A percentile compares a stretch with the other conserved stretches of the same genome.
Evolutionary conservation across 2,797 vertebrate genomes (phyloP).

Genomic region (Xyrichtys novacula): DNA sequence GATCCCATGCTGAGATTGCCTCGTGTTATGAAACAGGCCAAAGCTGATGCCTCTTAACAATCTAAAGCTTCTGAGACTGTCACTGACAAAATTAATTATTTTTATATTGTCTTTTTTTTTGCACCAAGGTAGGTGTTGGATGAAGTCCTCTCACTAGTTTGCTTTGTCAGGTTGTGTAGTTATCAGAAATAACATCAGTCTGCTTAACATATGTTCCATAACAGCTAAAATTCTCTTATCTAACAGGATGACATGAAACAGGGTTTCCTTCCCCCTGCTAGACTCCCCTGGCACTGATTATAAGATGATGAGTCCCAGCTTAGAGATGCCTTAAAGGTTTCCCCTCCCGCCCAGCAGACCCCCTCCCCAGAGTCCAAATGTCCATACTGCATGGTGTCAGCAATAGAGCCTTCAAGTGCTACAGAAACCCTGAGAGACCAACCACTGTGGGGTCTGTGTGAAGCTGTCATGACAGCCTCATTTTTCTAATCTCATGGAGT

Average conservation of each 20-base stretch:
- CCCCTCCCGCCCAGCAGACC: not conserved
- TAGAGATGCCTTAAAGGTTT: not conserved
- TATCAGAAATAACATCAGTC: not conserved
- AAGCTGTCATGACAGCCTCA: conserved; percentile 9
- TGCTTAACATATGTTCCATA: not conserved
- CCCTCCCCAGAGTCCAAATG: not conserved
- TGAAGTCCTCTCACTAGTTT: too few species aligned
- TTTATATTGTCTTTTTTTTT: too few species aligned
- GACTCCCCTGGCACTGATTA: not conserved
- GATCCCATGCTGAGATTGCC: too few species aligned
- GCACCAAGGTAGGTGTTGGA: too few species aligned
- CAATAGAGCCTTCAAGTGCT: conserved; percentile 6
- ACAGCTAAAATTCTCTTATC: not conserved
- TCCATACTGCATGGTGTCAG: conserved; percentile 7
- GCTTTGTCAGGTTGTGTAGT: not conserved
- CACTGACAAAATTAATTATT: too few species aligned
- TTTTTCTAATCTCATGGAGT: conserved; percentile 12
- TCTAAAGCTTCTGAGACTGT: too few species aligned
- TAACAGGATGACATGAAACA: not conserved
- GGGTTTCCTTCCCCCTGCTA: not conserved
- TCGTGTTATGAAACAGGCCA: too few species aligned
- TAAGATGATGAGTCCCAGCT: not conserved
- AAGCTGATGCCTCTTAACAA: too few species aligned
- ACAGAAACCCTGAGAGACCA: conserved; percentile 14
- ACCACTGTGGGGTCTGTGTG: conserved; percentile 8